phyloP scores from a whole-genome alignment of 2,113 vertebrate genomes.

The Tursiops truncatus region DNA sequence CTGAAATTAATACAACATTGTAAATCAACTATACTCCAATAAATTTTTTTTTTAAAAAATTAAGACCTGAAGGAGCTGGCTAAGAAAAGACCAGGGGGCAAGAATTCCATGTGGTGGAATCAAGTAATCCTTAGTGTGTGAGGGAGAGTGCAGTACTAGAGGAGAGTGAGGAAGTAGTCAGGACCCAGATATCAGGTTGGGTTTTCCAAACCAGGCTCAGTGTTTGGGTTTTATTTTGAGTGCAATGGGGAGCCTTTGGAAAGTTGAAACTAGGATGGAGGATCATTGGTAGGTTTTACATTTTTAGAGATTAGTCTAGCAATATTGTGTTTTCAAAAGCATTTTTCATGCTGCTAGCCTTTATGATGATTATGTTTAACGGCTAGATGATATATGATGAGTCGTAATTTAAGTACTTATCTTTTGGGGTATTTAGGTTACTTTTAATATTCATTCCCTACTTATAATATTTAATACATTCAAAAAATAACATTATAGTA shows the following conservation, averaged over 20 bases:
- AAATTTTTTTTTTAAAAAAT: background rate
- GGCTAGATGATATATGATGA: background rate
- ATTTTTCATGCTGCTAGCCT: background rate
- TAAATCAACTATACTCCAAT: too few relatives aligned
- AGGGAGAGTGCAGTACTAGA: background rate
- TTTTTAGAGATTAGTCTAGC: background rate
- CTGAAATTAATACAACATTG: too few relatives aligned
- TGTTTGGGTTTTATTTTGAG: background rate
- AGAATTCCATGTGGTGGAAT: background rate
- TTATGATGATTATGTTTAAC: background rate
- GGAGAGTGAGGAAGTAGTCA: background rate
- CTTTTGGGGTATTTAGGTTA: background rate
- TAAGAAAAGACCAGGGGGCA: background rate
- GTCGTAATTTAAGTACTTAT: background rate
- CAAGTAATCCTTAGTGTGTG: background rate
- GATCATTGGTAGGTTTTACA: background rate
- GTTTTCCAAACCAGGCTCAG: background rate
- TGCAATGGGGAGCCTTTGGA: background rate
- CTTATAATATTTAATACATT: background rate
- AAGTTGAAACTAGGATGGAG: background rate
- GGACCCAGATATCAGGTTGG: too few relatives aligned
- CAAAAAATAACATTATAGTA: background rate
- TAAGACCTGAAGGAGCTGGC: background rate
- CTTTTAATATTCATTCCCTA: background rate
- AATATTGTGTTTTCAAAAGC: background rate